phyloP scores from a whole-genome alignment of 2,113 vertebrate genomes.

The Aptenodytes patagonicus region DNA sequence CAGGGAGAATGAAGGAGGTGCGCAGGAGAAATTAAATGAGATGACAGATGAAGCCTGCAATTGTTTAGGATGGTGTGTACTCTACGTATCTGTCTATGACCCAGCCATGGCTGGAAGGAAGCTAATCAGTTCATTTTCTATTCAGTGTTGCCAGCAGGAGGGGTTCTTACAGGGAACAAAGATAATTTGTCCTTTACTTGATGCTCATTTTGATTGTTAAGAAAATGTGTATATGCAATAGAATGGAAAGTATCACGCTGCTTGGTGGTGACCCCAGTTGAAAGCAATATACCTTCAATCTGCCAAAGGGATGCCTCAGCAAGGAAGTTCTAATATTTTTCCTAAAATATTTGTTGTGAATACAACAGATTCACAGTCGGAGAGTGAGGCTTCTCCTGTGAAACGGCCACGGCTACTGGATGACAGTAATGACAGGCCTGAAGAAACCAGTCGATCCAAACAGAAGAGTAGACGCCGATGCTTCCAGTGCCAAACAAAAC shows the following conservation, averaged over 20 bases:
- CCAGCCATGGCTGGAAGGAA: not conserved
- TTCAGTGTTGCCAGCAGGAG: not conserved
- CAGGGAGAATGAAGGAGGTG: not conserved
- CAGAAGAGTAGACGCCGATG: slow-evolving; percentile 95
- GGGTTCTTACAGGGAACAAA: not conserved
- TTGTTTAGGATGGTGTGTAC: not conserved
- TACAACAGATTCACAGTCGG: slow-evolving; percentile 87
- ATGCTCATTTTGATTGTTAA: not conserved
- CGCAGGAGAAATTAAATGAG: slow-evolving; percentile 30
- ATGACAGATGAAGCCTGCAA: slow-evolving; percentile 6
- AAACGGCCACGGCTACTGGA: slow-evolving; percentile 87
- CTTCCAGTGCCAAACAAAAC: slow-evolving; percentile 98
- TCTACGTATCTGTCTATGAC: not conserved
- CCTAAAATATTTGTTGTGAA: slow-evolving; percentile 67
- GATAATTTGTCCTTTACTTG: not conserved
- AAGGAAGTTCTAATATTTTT: slow-evolving; percentile 40
- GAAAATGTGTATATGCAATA: not conserved
- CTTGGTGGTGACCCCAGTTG: not conserved
- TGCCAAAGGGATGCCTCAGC: slow-evolving; percentile 1
- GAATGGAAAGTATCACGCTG: not conserved
- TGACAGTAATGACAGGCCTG: slow-evolving; percentile 76
- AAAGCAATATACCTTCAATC: not conserved
- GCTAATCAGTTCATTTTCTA: not conserved
- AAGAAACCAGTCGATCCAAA: slow-evolving; percentile 86
- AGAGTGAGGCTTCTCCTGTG: slow-evolving; percentile 89